These are phyloP conservation scores for Apotomis betuletana DNA, from an alignment of 2,888 invertebrate species.

Conservation along the genomic window DNA sequence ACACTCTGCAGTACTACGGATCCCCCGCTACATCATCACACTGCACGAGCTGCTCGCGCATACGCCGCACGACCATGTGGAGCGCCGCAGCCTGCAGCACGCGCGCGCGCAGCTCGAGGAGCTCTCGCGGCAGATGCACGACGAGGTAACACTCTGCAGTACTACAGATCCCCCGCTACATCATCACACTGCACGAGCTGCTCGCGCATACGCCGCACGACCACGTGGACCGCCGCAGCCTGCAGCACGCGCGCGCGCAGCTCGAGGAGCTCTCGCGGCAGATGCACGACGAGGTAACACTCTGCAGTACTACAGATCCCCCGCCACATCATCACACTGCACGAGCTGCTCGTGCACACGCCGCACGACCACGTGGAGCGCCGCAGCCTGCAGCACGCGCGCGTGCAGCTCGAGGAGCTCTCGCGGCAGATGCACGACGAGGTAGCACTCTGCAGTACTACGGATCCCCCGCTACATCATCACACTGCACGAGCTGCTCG, in stretches of 20 bases:
- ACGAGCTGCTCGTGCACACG: conserved; percentile 95
- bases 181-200: too few relatives aligned
- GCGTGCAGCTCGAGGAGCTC: conserved; percentile 93
- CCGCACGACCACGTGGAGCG: conserved; percentile 97
- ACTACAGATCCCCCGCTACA: too few relatives aligned
- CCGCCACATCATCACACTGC: conserved; percentile 94
- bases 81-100: conserved; percentile 93
- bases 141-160: conserved; percentile 83
- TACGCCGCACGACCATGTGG: conserved; percentile 97
- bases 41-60: conserved; percentile 85
- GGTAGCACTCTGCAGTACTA: conserved; percentile 64
- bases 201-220: conserved; percentile 96
- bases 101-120: conserved; percentile 94
- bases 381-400: conserved; percentile 93
- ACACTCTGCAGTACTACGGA: not conserved
- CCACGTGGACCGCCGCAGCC: conserved; percentile 94
- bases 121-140: conserved; percentile 93
- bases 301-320: conserved; percentile 86
- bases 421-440: conserved; percentile 95
- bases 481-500: conserved; percentile 93
- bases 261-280: conserved; percentile 92
- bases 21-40: too few relatives aligned
- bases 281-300: conserved; percentile 92
- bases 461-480: conserved; percentile 65
- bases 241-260: conserved; percentile 94